These are phyloP conservation scores for Drosophila kikkawai DNA, from an alignment of 1,140 invertebrate genomes.

Conservation along the genomic window DNA sequence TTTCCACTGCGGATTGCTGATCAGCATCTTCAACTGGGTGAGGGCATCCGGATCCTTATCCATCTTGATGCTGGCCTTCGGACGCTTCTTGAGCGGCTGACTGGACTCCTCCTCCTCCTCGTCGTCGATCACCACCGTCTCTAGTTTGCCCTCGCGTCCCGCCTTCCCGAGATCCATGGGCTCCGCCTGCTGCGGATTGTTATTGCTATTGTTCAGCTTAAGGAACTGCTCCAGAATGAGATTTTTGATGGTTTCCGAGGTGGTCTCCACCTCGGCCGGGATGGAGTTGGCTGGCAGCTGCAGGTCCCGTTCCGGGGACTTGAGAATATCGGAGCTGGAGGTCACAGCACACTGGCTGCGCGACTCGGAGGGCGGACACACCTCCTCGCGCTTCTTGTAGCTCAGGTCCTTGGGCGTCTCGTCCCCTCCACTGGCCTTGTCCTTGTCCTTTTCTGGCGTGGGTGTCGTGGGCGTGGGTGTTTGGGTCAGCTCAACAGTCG, in stretches of 20 bases:
- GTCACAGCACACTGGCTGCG: slow-evolving; percentile 81
- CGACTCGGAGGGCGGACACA: slow-evolving; percentile 79
- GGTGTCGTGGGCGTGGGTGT: slow-evolving; percentile 44
- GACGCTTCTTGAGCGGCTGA: slow-evolving; percentile 87
- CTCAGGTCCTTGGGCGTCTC: slow-evolving; percentile 87
- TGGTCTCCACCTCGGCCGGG: slow-evolving; percentile 74
- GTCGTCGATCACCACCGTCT: slow-evolving; percentile 78
- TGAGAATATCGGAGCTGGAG: slow-evolving; percentile 74
- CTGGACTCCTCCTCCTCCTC: slow-evolving; percentile 85
- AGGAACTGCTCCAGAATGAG: slow-evolving; percentile 82
- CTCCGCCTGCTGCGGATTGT: slow-evolving; percentile 86
- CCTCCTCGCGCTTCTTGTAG: slow-evolving; percentile 85
- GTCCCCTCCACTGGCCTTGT: slow-evolving; percentile 60
- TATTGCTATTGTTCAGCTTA: slow-evolving; percentile 61
- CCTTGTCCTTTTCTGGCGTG: slow-evolving; percentile 32
- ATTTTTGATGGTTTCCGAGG: slow-evolving; percentile 81
- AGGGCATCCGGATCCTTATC: slow-evolving; percentile 88
- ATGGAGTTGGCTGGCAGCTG: slow-evolving; percentile 68
- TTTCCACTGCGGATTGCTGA: slow-evolving; percentile 88
- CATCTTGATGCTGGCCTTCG: slow-evolving; percentile 66
- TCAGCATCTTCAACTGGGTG: slow-evolving; percentile 90
- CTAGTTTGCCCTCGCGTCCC: slow-evolving; percentile 85
- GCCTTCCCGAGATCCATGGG: slow-evolving; percentile 87
- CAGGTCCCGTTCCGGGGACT: slow-evolving; percentile 58
- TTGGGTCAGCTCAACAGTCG: slow-evolving; percentile 58